Conservation (phyloP, 2,888 invertebrate genomes). For the Reticulitermes lucifugus region DNA sequence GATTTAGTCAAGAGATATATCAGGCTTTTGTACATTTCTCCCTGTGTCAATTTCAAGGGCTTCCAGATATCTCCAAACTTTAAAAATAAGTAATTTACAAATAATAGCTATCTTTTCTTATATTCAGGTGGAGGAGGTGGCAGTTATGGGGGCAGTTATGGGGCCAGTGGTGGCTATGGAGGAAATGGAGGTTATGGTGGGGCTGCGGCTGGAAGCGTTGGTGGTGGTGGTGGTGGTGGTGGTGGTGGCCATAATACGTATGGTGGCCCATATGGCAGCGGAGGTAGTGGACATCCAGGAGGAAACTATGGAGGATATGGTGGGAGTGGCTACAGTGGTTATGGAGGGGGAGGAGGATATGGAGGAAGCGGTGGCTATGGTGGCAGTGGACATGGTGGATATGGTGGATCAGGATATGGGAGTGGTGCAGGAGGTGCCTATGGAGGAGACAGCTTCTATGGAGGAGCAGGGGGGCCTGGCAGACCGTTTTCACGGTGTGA, state of each 20-base stretch:
- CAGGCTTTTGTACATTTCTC: no score
- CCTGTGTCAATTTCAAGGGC: no score
- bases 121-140: conserved; percentile 55
- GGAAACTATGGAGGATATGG: conserved; percentile 62
- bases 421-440: conserved; percentile 42
- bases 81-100: background rate
- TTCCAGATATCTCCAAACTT: no score
- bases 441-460: conserved; percentile 46
- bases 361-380: conserved; percentile 44
- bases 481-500: conserved; percentile 73
- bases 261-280: conserved; percentile 35
- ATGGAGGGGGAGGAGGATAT: conserved; percentile 59
- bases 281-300: conserved; percentile 55
- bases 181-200: conserved; percentile 61
- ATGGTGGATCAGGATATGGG: conserved; percentile 55
- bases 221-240: conserved; percentile 57
- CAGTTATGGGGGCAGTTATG: conserved; percentile 59
- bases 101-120: background rate
- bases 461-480: conserved; percentile 52
- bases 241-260: conserved; percentile 58
- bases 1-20: no score
- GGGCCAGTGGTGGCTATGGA: conserved; percentile 58
- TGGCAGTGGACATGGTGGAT: conserved; percentile 50
- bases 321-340: conserved; percentile 62
- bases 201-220: conserved; percentile 59